These are phyloP conservation scores for Pseudachorutes palmiensis DNA, from an alignment of 1,140 invertebrate genomes.

Conservation along the genomic window DNA sequence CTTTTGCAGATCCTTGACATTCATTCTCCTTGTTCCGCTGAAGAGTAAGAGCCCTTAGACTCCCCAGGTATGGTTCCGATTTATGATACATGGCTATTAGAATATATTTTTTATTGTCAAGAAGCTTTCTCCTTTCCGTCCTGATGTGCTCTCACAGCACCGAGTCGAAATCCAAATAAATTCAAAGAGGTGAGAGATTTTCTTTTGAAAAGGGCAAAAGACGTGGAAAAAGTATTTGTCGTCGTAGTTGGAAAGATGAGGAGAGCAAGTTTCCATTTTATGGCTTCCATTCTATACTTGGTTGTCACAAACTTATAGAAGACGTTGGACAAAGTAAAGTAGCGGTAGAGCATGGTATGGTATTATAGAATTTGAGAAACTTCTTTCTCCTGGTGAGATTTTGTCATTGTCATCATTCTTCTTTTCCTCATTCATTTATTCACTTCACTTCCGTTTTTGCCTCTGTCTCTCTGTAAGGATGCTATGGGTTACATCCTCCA, in stretches of 20 bases:
- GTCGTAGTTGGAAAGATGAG: too few species aligned
- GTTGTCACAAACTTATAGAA: neutral
- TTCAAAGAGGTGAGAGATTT: neutral
- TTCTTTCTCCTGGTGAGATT: neutral
- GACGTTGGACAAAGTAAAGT: too few species aligned
- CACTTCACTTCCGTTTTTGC: neutral
- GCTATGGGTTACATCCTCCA: too few species aligned
- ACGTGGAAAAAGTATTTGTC: neutral
- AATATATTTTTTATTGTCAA: constrained; percentile 9
- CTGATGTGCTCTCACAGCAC: too few species aligned
- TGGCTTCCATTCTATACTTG: neutral
- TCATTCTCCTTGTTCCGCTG: neutral
- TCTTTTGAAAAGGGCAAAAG: neutral
- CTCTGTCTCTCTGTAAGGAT: neutral
- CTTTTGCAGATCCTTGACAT: neutral
- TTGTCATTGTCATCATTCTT: neutral
- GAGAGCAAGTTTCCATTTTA: neutral
- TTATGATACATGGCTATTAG: constrained; percentile 9
- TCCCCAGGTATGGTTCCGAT: neutral
- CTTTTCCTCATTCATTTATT: neutral
- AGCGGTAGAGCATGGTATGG: too few species aligned
- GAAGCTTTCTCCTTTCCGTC: neutral
- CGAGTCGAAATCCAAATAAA: too few species aligned
- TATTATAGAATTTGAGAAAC: neutral
- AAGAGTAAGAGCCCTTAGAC: too few species aligned